Evolutionary conservation across 2,113 vertebrate species (phyloP).

Genomic region (Eonycteris spelaea): DNA sequence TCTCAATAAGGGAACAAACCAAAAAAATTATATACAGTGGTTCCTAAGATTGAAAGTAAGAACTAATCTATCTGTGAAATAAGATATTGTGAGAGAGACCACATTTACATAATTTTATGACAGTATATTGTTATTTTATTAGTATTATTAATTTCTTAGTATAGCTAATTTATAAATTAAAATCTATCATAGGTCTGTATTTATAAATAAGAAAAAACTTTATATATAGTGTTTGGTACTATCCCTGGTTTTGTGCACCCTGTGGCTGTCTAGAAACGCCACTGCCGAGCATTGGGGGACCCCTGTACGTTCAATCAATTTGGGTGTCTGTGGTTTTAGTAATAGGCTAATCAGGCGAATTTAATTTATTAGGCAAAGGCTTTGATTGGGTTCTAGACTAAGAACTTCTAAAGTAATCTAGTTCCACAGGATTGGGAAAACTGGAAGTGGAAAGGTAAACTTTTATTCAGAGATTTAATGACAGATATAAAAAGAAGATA

Average conservation of each 20-base stretch:
- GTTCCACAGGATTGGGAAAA: neutral
- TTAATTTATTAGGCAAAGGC: neutral
- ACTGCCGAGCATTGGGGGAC: neutral
- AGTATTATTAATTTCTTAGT: neutral
- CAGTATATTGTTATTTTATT: neutral
- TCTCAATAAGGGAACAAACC: neutral
- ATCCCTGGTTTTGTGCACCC: too few species aligned
- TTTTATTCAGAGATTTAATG: conserved; percentile 20
- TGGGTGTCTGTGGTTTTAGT: neutral
- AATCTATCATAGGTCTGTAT: neutral
- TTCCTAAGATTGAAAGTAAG: neutral
- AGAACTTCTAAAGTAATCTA: neutral
- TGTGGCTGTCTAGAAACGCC: neutral
- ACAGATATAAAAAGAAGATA: neutral
- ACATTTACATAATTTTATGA: neutral
- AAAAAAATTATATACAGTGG: neutral
- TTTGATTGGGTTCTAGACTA: neutral
- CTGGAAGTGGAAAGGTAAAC: neutral
- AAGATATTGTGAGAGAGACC: neutral
- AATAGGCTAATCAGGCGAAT: neutral
- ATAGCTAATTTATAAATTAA: neutral
- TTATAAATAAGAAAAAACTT: neutral
- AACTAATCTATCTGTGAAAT: neutral
- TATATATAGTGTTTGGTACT: neutral
- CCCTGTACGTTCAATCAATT: neutral